Evolutionary conservation across 2,113 vertebrate species (phyloP).

Genomic region (Lepus europaeus): DNA sequence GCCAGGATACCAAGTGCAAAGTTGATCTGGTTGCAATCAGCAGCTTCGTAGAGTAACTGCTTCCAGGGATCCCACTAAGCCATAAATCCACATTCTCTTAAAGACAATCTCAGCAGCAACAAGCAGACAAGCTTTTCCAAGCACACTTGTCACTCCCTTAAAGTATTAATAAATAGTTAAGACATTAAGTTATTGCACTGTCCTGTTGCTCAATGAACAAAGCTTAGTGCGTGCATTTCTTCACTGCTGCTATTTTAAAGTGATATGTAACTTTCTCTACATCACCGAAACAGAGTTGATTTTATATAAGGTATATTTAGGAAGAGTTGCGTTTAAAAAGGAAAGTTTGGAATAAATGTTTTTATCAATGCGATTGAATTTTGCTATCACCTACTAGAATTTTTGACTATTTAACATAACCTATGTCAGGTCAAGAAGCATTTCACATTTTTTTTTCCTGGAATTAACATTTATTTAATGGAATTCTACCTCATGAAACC

Average conservation of each 20-base stretch:
- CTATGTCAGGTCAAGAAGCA: slow-evolving; percentile 50
- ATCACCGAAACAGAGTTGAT: slow-evolving; percentile 13
- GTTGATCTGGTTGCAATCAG: not conserved
- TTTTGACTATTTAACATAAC: slow-evolving; percentile 56
- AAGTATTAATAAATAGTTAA: slow-evolving; percentile 55
- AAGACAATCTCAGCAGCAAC: slow-evolving; percentile 37
- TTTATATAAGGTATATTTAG: not conserved
- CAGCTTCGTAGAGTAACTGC: not conserved
- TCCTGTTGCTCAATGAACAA: not conserved
- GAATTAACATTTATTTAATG: slow-evolving; percentile 76
- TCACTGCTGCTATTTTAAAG: not conserved
- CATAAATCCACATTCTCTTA: slow-evolving; percentile 6
- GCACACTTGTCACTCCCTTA: not conserved
- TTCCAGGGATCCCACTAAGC: not conserved
- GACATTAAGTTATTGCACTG: not conserved
- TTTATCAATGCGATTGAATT: slow-evolving; percentile 30
- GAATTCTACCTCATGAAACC: slow-evolving; percentile 74
- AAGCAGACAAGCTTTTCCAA: not conserved
- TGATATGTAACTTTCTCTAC: not conserved
- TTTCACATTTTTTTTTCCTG: slow-evolving; percentile 64
- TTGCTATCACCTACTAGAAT: slow-evolving; percentile 43
- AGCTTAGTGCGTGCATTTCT: not conserved
- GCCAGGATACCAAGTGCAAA: not conserved
- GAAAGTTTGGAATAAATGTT: slow-evolving; percentile 7
- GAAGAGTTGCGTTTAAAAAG: not conserved